Evolutionary conservation across 2,797 vertebrate genomes (phyloP), one percentile per base, ranked within the genome.

Genomic region (Enteromius treurensis): DNA sequence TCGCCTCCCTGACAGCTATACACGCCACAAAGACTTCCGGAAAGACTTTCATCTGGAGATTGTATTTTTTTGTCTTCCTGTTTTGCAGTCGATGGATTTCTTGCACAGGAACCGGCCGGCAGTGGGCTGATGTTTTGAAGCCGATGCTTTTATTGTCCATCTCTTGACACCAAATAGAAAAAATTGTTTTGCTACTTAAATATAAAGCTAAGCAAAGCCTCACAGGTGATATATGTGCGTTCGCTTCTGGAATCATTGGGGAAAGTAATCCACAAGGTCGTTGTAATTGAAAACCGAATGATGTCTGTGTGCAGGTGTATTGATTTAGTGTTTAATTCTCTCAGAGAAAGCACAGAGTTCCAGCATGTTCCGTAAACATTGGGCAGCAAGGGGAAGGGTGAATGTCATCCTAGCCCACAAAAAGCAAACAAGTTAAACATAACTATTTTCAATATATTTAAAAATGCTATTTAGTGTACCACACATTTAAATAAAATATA

Each of bases 41-140:
- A 84, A 81, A 82, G 14, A 42, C 83, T 88, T 90, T 91, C 58
- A 89, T 90, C 83, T 55, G 37, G n/a, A 69, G 51, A 40, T 8
- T 40, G 1, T 26, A 26, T 15, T 70, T 83, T 87, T 80, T 84
- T 84, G 80, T 84, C 71, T 87, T 86, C 79, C 81, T 80, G 75
- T 77, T 84, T 69, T 81, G 76, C 49, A 62, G 64, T 70, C 42
- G 53, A 84, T 88, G 74, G 34, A 77, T 78, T 78, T 47, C 15
- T n/a, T 75, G 32, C 21, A 75, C 62, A 76, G 60, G 47, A 76
- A 69, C 64, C 40, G 21, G 32, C n/a, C 32, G 67, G 45, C 69
- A 75, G 58, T 77, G 51, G 83, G 82, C 81, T 77, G 84, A 84
- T 77, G 73, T 86, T 80, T 77, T 81, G 73, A 81, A 85, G 79